Base-by-base conservation (phyloP, 2,113 vertebrate species). In the Hipposideros armiger region DNA sequence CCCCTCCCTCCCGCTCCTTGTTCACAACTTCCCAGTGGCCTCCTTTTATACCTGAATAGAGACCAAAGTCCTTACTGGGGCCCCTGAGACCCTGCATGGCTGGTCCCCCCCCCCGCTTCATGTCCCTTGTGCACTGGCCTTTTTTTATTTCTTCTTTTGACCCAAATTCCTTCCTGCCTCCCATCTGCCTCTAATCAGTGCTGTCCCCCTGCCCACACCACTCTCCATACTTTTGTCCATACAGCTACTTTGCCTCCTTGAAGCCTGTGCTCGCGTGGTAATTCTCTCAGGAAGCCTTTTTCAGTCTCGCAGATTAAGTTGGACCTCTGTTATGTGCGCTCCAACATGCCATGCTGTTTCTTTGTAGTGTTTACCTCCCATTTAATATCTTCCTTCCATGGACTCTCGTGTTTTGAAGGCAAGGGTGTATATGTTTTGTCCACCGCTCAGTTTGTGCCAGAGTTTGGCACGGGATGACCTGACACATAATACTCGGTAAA, bases 351-450 rank as follows among this genome's bases (percentile, higher is more conserved):
- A 13, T 90, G 70, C 30, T 15, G 86, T 76, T 69, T 67, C 47
- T 95, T 62, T 60, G 26, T 58, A 30, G 3, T 24, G 4, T 77
- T 94, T 82, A 86, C 28, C 10, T 86, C 11, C 20, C 22, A 64
- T 90, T 87, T 85, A 85, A 36, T 72, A 58, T 89, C 56, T 96
- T 95, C 60, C 26, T 92, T 91, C n/a, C 50, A 4, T 58, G 45
- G 73, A 72, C 11, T 40, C 24, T 73, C 36, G 11, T 13, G 24
- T 91, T 93, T 82, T 88, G 32, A 89, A 45, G n/a, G 36, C 7
- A 10, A 45, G 24, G 87, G 16, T 80, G 2, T 47, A 11, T 64
- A 1, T 54, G 28, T 80, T 91, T 74, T 93, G 60, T 82, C 93
- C 62, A 69, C 45, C 90, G 66, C 56, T 95, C 26, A 88, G 20